phyloP scores from a whole-genome alignment of 2,113 vertebrate species.

The Antechinus flavipes region DNA sequence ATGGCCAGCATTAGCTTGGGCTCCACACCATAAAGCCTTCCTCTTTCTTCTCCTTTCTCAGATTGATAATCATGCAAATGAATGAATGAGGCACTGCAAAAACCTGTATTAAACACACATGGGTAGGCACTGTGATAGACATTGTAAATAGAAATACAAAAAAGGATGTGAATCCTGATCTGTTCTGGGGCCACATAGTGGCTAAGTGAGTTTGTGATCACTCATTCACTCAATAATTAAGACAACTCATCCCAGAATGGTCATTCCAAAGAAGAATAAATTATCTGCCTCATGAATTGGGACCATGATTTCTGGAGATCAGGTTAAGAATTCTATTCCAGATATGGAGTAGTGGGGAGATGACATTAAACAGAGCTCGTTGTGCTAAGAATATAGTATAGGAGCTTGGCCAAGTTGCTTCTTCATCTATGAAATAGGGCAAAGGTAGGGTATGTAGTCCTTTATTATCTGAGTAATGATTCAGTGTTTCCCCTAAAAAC shows the following conservation, averaged over 20 bases:
- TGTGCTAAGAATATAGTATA: background rate
- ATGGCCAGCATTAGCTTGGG: background rate
- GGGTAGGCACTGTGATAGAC: background rate
- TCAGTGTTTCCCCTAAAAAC: background rate
- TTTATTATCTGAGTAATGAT: background rate
- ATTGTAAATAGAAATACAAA: background rate
- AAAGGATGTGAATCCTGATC: background rate
- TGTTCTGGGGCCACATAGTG: background rate
- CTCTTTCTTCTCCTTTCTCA: background rate
- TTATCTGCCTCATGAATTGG: background rate
- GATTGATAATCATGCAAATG: background rate
- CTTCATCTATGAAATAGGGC: background rate
- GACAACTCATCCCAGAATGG: background rate
- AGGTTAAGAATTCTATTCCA: background rate
- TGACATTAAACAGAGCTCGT: background rate
- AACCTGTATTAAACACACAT: background rate
- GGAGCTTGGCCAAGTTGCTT: background rate
- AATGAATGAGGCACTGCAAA: background rate
- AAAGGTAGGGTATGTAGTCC: background rate
- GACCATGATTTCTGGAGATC: background rate
- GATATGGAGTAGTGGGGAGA: background rate
- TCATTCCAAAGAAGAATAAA: background rate
- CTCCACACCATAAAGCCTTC: background rate
- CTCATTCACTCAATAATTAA: background rate
- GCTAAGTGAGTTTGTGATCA: background rate